Conservation (phyloP, 2,797 vertebrate species). For the Xerus rutilus region DNA sequence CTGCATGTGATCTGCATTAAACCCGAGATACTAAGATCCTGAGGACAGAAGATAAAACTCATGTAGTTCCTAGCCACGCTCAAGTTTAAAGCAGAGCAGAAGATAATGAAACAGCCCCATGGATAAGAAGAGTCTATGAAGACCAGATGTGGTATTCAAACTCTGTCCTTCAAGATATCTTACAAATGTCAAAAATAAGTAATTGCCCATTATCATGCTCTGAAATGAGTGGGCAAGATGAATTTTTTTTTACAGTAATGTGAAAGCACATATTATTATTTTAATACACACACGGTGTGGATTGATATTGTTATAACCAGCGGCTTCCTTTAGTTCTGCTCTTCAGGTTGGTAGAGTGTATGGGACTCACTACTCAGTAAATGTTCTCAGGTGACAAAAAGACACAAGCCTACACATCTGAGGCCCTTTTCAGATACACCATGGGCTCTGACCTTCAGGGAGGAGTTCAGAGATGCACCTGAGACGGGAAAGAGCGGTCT, state of each 20-base stretch:
- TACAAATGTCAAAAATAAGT: constrained; percentile 81
- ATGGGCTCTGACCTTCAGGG: too few relatives aligned
- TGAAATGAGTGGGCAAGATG: constrained; percentile 67
- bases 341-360: neutral
- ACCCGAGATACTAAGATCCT: neutral
- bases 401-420: too few relatives aligned
- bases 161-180: constrained; percentile 79
- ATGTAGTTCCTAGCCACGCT: too few relatives aligned
- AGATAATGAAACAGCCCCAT: neutral
- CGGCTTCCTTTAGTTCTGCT: neutral
- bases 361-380: neutral
- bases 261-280: neutral
- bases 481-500: too few relatives aligned
- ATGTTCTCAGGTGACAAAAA: neutral
- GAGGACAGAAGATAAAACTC: too few relatives aligned
- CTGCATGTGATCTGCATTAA: neutral
- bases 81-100: neutral
- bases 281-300: neutral
- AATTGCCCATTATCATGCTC: constrained; percentile 81
- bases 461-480: neutral
- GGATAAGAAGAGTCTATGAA: neutral
- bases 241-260: constrained; percentile 71
- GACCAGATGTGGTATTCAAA: constrained; percentile 74
- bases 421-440: neutral
- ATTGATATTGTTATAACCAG: neutral